These are phyloP conservation scores for Castor canadensis DNA, from an alignment of 2,113 vertebrate species.

Conservation along the genomic window DNA sequence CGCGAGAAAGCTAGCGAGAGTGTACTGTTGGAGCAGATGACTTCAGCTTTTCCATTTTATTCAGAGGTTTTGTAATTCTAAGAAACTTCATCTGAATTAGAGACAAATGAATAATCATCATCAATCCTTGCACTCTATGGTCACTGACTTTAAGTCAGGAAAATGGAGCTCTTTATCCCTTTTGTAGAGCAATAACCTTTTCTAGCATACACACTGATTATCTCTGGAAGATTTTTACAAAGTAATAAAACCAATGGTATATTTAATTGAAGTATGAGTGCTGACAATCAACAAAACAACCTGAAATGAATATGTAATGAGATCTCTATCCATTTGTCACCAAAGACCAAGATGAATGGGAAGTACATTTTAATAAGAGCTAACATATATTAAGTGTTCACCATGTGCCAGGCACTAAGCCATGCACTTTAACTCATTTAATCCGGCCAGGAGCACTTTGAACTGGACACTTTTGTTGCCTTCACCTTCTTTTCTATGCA, in stretches of 20 bases:
- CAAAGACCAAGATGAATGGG: background rate
- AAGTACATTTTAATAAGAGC: background rate
- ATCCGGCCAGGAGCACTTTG: background rate
- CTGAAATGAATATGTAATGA: constrained; percentile 33
- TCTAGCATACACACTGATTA: background rate
- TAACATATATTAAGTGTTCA: background rate
- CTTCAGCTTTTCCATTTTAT: background rate
- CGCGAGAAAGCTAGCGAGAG: background rate
- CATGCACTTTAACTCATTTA: background rate
- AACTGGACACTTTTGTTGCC: background rate
- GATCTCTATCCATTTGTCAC: background rate
- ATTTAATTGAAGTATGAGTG: constrained; percentile 65
- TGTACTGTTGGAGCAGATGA: background rate
- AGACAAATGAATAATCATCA: background rate
- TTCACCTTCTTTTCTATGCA: background rate
- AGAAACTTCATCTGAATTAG: background rate
- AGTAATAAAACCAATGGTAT: constrained; percentile 67
- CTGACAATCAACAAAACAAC: background rate
- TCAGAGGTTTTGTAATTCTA: background rate
- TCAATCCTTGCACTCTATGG: background rate
- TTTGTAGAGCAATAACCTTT: constrained; percentile 56
- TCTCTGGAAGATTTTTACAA: constrained; percentile 46
- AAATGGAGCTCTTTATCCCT: constrained; percentile 30
- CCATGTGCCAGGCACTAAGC: background rate
- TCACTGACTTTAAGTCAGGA: background rate